Base-by-base conservation (phyloP, 2,797 vertebrate genomes). In the Mus minutoides region DNA sequence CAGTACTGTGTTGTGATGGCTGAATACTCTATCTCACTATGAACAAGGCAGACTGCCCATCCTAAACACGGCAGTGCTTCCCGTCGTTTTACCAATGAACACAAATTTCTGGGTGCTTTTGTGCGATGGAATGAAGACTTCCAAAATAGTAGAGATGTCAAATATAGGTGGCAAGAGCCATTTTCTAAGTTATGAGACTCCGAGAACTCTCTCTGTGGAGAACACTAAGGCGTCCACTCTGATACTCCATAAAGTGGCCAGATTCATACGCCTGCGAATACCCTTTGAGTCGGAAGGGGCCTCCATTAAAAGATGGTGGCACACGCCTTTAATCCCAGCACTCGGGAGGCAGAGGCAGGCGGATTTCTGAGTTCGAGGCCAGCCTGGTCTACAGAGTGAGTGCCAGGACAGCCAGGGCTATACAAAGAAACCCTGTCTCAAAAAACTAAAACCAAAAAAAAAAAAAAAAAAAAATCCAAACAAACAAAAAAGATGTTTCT, bases 241-340 rank as follows among this genome's bases (percentile, higher is more conserved):
- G 2, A 96, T 96, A 67, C 80, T 99, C 92, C 98, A 97, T 40
- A 85, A 97, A 80, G 93, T 99, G 99, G 99, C 99, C 99, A 3
- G 76, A 58, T 0, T 98, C 87, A 0, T 99, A 99, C 71, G 10
- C 14, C 52, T 99, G 99, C 91, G 98, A 97, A 94, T 99, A 99
- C 94, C 99, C 99, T 2, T 98, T 98, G 11, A 91, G 56, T 12
- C 49, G 98, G 73, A 98, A 94, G 84, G 97, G 98, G 26, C 97
- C 82, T 3, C 95, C 10, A 22, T 97, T 99, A 89, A 98, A 98
- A 95, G 97, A 98, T 64, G 98, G n/a, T n/a, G n/a, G n/a, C n/a
- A n/a, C n/a, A n/a, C n/a, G n/a, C n/a, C n/a, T n/a, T n/a, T n/a
- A n/a, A n/a, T n/a, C n/a, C n/a, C n/a, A n/a, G n/a, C n/a, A n/a